Evolutionary conservation across 2,113 vertebrate species (phyloP).

Genomic region (Syrrhaptes paradoxus): DNA sequence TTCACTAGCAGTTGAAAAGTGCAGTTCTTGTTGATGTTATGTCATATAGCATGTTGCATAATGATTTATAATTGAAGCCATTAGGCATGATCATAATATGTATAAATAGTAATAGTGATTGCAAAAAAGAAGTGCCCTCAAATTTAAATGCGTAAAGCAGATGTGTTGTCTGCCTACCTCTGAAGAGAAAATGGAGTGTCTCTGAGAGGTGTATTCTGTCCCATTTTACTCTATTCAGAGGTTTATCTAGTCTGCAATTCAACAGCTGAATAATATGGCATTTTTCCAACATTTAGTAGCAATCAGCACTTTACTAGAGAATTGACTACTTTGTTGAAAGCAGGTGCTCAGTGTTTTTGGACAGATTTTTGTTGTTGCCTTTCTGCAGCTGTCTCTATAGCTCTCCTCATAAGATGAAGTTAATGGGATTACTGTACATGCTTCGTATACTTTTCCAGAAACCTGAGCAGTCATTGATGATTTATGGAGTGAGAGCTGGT

Average conservation of each 20-base stretch:
- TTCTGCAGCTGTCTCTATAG: not conserved
- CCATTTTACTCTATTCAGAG: not conserved
- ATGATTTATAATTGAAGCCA: not conserved
- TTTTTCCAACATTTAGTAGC: not conserved
- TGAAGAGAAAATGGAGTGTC: not conserved
- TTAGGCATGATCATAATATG: not conserved
- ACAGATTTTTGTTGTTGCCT: not conserved
- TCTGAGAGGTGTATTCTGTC: not conserved
- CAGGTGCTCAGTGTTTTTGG: not conserved
- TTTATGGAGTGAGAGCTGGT: not conserved
- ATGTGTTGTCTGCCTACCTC: not conserved
- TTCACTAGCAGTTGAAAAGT: not conserved
- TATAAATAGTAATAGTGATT: not conserved
- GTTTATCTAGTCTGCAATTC: not conserved
- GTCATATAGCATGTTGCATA: not conserved
- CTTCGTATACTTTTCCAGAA: not conserved
- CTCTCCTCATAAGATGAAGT: not conserved
- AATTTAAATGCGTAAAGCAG: not conserved
- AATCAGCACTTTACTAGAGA: not conserved
- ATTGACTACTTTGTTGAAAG: not conserved
- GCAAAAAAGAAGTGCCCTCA: not conserved
- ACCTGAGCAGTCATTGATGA: not conserved
- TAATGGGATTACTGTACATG: not conserved
- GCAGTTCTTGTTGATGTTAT: not conserved
- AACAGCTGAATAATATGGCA: not conserved